Evolutionary conservation across 2,888 invertebrate genomes (phyloP), one percentile per base, ranked within the genome.

Genomic region (Entomobrya proxima): DNA sequence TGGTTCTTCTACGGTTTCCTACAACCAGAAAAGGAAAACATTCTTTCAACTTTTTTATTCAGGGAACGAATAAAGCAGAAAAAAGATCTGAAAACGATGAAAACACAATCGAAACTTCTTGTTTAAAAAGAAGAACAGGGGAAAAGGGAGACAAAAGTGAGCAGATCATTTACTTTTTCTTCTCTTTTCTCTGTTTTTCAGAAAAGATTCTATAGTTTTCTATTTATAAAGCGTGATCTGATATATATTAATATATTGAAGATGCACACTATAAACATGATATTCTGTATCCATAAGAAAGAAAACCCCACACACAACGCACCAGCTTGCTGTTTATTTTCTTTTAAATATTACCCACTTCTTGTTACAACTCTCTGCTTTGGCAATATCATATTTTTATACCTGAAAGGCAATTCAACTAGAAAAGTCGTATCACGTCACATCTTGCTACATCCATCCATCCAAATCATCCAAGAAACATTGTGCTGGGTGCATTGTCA

Each of bases 401-500:
- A 77, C 64, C 77, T 77, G 44, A 44, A 64, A 61, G 64, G 77
- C 69, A 79, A 76, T 67, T 72, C 72, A 55, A 69, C 72, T 58
- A 55, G 32, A 37, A 72, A 69, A 78, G 77, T 78, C 77, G 64
- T 78, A 78, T 78, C 77, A 78, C 61, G 58, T 61, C 77, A 61
- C 58, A 58, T 55, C 76, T 76, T 58, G 58, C 76, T 76, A 15
- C 40, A 40, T 58, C 30, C 76, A 40, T 76, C 37, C 44, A 32
- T 47, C 21, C 35, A 55, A 55, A 37, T 64, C 55, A 9, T 55
- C 7, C 27, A 15, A 64, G 35, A n/a, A n/a, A n/a, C n/a, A n/a
- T n/a, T n/a, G n/a, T n/a, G 15, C 37, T 32, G 64, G 64, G 64
- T 35, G 64, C 35, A 64, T 40, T 11, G 7, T 64, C 37, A 69